Percentiles rank a stretch among this genome's conserved stretches.
Evolutionary conservation across 2,797 vertebrate species (phyloP).

Genomic region (Eulemur albifrons): DNA sequence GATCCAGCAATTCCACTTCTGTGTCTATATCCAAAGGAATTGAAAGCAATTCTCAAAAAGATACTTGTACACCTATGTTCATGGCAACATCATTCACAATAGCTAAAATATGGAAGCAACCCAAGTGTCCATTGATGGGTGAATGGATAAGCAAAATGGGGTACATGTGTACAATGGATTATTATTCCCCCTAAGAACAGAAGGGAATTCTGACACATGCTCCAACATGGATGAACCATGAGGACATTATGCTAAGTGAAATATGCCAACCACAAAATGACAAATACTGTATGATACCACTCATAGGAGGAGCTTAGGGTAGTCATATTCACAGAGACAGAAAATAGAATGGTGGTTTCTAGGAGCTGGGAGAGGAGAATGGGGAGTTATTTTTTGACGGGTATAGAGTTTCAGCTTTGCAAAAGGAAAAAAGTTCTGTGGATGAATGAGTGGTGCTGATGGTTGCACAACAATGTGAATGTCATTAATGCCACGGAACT

Average conservation of each 20-base stretch:
- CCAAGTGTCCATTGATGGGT: neutral
- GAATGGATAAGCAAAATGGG: neutral
- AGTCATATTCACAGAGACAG: neutral
- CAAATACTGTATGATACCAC: neutral
- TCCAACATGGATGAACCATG: neutral
- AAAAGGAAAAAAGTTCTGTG: neutral
- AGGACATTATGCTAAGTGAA: neutral
- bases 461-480: neutral
- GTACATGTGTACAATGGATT: neutral
- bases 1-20: neutral
- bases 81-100: neutral
- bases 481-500: neutral
- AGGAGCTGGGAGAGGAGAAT: neutral
- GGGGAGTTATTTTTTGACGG: neutral
- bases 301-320: neutral
- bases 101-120: neutral
- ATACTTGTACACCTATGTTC: neutral
- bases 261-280: neutral
- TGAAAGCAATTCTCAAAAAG: neutral
- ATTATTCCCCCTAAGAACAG: neutral
- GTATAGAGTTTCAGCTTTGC: neutral
- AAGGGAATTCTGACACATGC: slow-evolving; percentile 1
- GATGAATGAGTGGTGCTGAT: neutral
- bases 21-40: neutral
- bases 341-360: neutral